Percentiles rank a stretch among this genome's conserved stretches.
These are phyloP conservation scores for Myotis pilosus DNA, from an alignment of 2,797 vertebrate genomes.

Conservation along the genomic window DNA sequence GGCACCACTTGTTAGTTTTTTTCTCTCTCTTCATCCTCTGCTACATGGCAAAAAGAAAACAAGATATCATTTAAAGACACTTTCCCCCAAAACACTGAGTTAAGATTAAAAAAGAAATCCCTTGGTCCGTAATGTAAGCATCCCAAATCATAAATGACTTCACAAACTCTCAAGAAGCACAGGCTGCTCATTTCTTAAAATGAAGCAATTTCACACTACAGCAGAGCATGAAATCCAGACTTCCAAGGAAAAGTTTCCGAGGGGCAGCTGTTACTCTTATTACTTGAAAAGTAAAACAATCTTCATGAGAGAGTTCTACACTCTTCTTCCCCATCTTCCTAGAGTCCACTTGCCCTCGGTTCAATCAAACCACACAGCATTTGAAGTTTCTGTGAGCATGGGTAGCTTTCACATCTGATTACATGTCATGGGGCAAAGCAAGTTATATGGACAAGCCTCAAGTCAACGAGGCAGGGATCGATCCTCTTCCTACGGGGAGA, in stretches of 20 bases:
- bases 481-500: background rate
- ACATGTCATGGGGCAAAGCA: background rate
- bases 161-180: conserved; percentile 20
- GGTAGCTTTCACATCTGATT: background rate
- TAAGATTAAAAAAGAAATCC: conserved; percentile 1
- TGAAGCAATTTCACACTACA: conserved; percentile 27
- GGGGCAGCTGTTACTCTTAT: conserved; percentile 22
- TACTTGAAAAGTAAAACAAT: conserved; percentile 19
- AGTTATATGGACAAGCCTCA: background rate
- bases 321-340: background rate
- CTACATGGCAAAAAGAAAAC: conserved; percentile 35
- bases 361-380: background rate
- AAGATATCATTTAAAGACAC: background rate
- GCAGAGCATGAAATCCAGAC: conserved; percentile 19
- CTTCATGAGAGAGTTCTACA: background rate
- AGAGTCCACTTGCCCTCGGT: background rate
- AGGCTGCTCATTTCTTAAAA: background rate
- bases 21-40: background rate
- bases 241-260: conserved; percentile 37
- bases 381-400: background rate
- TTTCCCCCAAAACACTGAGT: background rate
- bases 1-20: background rate
- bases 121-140: conserved; percentile 17
- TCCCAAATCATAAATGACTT: conserved; percentile 11
- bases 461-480: background rate